Evolutionary conservation across 2,113 vertebrate genomes (phyloP), one percentile per base, ranked within the genome.

Genomic region (Aldabrachelys gigantea): DNA sequence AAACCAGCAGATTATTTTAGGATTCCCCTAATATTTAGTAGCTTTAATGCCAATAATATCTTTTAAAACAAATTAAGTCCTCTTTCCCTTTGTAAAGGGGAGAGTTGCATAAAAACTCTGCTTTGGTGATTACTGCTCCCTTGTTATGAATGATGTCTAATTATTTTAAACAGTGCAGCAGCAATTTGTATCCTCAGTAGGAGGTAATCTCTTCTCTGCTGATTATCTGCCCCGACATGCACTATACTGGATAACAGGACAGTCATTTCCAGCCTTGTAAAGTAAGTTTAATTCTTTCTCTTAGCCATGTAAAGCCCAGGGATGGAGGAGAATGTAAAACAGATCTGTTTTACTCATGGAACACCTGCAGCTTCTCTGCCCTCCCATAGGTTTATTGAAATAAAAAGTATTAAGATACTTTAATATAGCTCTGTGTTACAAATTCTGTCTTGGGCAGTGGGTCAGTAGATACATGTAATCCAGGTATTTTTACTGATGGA

Each of bases 391-490:
- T 44, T 92, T 96, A 89, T 65, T 93, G 80, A 87, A 91, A 84
- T 93, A 88, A 94, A 95, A 93, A 53, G 84, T 81, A 47, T 90
- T 96, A 92, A 83, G 80, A 49, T 79, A 85, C 84, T 69, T 84
- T 90, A 90, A 89, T 92, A 56, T 38, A 17, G 84, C 93, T 93
- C 78, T 88, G 90, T 95, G 91, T 89, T 92, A 53, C 93, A 91
- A 25, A 85, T 85, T 95, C 93, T 89, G 90, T 97, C 85, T 91
- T 95, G 91, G 90, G 91, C 88, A 49, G 49, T 80, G 62, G 93
- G 89, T 95, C 82, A 88, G 76, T 0, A 7, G 80, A 84, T 65
- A 41, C 29, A 38, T 94, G 13, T 90, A 90, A 86, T 69, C 80
- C n/a, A 41, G 82, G 85, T 80, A 54, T 88, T 94, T 86, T 84